Evolutionary conservation across 2,888 invertebrate genomes (phyloP), one percentile per base, ranked within the genome.

Genomic region (Drosophila kanekoi): DNA sequence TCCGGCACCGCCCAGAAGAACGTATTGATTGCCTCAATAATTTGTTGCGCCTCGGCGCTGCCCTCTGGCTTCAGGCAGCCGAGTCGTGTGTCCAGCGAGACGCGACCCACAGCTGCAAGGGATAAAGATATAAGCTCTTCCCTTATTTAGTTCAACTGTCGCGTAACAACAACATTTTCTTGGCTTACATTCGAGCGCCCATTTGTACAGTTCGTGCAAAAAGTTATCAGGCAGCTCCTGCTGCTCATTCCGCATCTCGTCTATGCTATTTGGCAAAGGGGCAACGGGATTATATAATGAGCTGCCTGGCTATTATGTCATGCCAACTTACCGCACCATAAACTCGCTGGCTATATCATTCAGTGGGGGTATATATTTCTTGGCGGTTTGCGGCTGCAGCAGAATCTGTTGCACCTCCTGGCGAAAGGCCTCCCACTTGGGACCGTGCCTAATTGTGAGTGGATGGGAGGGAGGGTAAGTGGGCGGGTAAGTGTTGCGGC

Each of bases 101-200:
- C 96, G 77, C 95, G 94, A 16, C 96, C 96, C 2, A 97, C 96
- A 77, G 97, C 96, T 96, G 90, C 65, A 91, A 33, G 49, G 41
- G 56, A n/a, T 20, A 58, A 14, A 16, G 8, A 4, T 13, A 18
- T 16, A 28, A 54, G n/a, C n/a, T 20, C 20, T 43, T 14, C 23
- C 23, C 32, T 18, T 37, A 37, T 60, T 35, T 35, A 35, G 33
- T 35, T 23, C 28, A 28, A 28, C 28, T 8, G 8, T 28, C 28
- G 28, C 28, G 8, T 28, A 8, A 8, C 8, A 28, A 28, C 28
- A 52, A 40, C 51, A 38, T n/a, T 52, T 44, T 57, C 43, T 61
- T 63, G 60, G 94, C 95, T 95, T 93, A 96, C 98, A 98, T 94
- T 98, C 98, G 40, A 98, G 93, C 13, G 97, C 97, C 98, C 98